Base-by-base conservation (phyloP, 1,140 invertebrate species). In the Microplitis mediator region DNA sequence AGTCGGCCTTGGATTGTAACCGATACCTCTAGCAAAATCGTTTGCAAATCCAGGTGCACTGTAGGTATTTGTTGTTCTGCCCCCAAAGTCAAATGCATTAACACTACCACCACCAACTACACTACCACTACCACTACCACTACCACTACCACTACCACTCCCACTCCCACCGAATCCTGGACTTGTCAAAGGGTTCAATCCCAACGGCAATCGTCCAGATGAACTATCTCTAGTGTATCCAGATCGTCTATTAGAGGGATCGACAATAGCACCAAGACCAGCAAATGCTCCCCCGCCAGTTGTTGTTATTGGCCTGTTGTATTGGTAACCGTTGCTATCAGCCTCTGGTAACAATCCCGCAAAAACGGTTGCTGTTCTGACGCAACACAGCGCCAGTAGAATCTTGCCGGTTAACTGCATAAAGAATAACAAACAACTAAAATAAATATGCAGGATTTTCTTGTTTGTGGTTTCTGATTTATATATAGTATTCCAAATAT, bases 321-420 rank as follows among this genome's bases (percentile, higher is more conserved):
- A 86, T 69, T 84, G 82, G 74, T 86, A 85, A 63, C 80, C 80
- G 67, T 77, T 77, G 73, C 67, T 64, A 67, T 70, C 73, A 63
- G 75, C 77, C 50, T 78, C 79, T 31, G 82, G 80, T 68, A 84
- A 74, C 34, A 85, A 75, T 72, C 82, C 85, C 54, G 75, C 84
- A 4, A 77, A 74, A 9, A 80, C 80, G 64, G 76, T 72, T 45
- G 39, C 39, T 69, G 78, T 76, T 58, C 73, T 72, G 35, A 80
- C 74, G 71, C 77, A 84, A 75, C 77, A 77, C 56, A 83, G 73
- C 71, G 80, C 76, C 69, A 83, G 50, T 35, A 80, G 54, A 66
- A 82, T 68, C 39, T 11, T 45, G 72, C 76, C 76, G 72, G 75
- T 79, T 56, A 83, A 80, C 84, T 84, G 76, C 8, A 76, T 79